These are phyloP conservation scores for Fulmarus glacialis DNA, from an alignment of 2,113 vertebrate genomes.

Conservation along the genomic window DNA sequence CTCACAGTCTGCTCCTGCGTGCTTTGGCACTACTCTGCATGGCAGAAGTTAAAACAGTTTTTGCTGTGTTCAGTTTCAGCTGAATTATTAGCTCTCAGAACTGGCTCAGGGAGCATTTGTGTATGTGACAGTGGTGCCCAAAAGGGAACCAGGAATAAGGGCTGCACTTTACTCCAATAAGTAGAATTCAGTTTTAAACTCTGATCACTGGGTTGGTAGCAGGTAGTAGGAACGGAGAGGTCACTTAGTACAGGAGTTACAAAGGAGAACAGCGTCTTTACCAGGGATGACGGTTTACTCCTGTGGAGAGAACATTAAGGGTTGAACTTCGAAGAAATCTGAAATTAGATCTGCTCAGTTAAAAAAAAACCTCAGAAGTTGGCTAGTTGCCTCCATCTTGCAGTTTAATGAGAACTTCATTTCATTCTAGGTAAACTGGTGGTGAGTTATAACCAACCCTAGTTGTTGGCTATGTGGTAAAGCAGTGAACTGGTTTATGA, in stretches of 20 bases:
- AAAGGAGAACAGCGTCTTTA: not conserved
- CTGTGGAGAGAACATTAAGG: not conserved
- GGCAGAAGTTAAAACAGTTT: not conserved
- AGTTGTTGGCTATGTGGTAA: not conserved
- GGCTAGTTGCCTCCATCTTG: not conserved
- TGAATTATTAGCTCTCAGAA: not conserved
- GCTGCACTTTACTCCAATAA: not conserved
- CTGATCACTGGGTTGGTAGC: not conserved
- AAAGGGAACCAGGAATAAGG: not conserved
- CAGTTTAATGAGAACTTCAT: not conserved
- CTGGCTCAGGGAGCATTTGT: not conserved
- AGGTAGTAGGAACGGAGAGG: not conserved
- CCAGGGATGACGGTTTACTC: rapidly evolving
- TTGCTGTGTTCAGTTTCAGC: not conserved
- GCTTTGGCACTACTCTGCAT: not conserved
- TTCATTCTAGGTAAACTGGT: not conserved
- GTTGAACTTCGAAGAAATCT: not conserved
- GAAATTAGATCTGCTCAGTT: not conserved
- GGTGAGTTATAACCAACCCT: not conserved
- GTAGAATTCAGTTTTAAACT: not conserved
- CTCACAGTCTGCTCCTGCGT: not conserved
- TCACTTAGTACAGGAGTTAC: not conserved
- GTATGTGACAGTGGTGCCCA: not conserved
- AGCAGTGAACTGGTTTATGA: not conserved
- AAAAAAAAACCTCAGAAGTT: not conserved